Evolutionary conservation across 1,140 invertebrate species (phyloP), one percentile per base, ranked within the genome.

Genomic region (Anoplolepis gracilipes): DNA sequence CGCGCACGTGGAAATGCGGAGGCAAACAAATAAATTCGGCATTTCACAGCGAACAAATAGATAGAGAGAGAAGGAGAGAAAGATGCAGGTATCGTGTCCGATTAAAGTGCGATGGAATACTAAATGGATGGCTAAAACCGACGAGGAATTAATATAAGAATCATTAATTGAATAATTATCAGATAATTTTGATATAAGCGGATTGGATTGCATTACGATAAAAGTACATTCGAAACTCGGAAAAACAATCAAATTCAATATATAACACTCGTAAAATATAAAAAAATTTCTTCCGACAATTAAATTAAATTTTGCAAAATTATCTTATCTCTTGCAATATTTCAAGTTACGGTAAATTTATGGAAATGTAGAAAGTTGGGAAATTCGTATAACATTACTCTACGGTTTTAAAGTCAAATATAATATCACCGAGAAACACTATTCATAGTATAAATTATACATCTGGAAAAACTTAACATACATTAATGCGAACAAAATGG

Each of bases 1-100:
- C 28, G 65, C 65, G 36, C 33, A 22, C n/a, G 33, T 42, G 36
- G 30, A 81, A 69, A 69, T 33, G 49, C 49, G 64, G 22, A 49
- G 22, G 30, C 61, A 67, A 69, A 81, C 36, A 72, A 72, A 72
- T 72, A 82, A 72, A 82, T 82, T 82, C 67, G 33, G 53, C 33
- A 36, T 42, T 70, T 81, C 39, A 25, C n/a, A 33, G 8, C 19
- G 25, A 25, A 16, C 30, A 36, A 7, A 33, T 3, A 8, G 4
- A 39, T 10, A 33, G 16, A 78, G 30, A n/a, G 22, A 22, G 30
- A 79, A 28, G 1, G 39, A 42, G 39, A 70, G 42, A 49, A 5
- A 46, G 22, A 28, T n/a, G n/a, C 13, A 69, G 25, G 46, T 33
- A 76, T 19, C 1, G 1, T 5, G 25, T 10, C 36, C 36, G 25